Evolutionary conservation across 2,888 invertebrate genomes (phyloP).

Genomic region (Lochmaea capreae): DNA sequence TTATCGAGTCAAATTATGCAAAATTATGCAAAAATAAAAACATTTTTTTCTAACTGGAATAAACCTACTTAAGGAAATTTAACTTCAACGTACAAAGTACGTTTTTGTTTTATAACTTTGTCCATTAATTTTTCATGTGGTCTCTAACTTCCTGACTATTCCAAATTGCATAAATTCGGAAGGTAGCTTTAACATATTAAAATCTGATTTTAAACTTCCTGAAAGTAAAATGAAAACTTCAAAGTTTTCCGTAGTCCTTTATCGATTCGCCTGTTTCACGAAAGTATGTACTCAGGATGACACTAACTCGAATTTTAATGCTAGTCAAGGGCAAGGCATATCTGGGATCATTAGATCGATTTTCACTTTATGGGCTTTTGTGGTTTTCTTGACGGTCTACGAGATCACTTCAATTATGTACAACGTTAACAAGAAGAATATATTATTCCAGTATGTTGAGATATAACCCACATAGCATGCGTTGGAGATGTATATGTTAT

Average conservation of each 20-base stretch:
- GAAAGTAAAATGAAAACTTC: neutral
- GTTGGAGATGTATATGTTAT: too few species aligned
- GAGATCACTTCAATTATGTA: too few species aligned
- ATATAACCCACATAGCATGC: too few species aligned
- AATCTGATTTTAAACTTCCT: neutral
- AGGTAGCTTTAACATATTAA: neutral
- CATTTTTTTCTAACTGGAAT: too few species aligned
- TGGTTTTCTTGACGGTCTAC: neutral
- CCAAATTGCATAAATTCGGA: neutral
- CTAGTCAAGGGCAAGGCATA: constrained; percentile 11
- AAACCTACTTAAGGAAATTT: too few species aligned
- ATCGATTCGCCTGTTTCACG: constrained; percentile 8
- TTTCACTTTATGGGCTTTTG: neutral
- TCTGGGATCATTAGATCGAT: constrained; percentile 5
- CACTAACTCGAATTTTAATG: constrained; percentile 21
- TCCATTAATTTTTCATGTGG: neutral
- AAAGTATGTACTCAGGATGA: constrained; percentile 16
- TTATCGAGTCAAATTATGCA: too few species aligned
- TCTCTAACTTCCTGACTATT: neutral
- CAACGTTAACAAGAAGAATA: too few species aligned
- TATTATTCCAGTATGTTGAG: too few species aligned
- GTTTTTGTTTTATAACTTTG: too few species aligned
- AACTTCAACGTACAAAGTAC: too few species aligned
- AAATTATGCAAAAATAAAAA: too few species aligned
- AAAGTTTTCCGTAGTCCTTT: neutral